phyloP scores from a whole-genome alignment of 2,797 vertebrate genomes.

The Gymnoscopelus braueri region DNA sequence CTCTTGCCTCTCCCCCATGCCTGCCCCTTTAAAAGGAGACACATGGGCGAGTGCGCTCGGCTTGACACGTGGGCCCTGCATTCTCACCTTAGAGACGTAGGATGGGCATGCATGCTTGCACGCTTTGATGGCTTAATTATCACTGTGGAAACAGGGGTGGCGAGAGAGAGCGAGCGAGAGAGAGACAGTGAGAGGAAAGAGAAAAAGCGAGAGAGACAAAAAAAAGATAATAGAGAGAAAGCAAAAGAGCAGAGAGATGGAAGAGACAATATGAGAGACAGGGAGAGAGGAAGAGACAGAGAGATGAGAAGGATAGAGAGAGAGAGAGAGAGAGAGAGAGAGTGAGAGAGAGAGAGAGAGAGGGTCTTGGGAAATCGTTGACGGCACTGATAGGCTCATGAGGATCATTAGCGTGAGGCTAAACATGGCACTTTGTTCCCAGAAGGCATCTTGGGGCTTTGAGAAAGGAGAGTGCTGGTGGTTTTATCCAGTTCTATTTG shows the following conservation, averaged over 20 bases:
- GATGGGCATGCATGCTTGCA: slow-evolving; percentile 76
- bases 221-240: background rate
- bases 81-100: slow-evolving; percentile 80
- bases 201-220: background rate
- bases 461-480: slow-evolving; percentile 43
- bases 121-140: slow-evolving; percentile 85
- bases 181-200: slow-evolving; percentile 16
- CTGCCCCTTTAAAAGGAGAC: slow-evolving; percentile 73
- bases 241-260: background rate
- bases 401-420: slow-evolving; percentile 67
- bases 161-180: slow-evolving; percentile 35
- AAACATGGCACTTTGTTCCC: slow-evolving; percentile 67
- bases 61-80: slow-evolving; percentile 75
- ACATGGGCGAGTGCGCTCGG: slow-evolving; percentile 74
- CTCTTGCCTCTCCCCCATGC: slow-evolving; percentile 60
- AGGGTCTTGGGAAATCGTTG: slow-evolving; percentile 61
- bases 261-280: slow-evolving; percentile 1
- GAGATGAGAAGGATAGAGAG: slow-evolving; percentile 7
- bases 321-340: slow-evolving; percentile 2
- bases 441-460: slow-evolving; percentile 54
- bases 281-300: too few species aligned
- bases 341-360: slow-evolving; percentile 16
- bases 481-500: slow-evolving; percentile 27
- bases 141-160: slow-evolving; percentile 76
- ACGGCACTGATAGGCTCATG: slow-evolving; percentile 65